A percentile compares a stretch with the other conserved stretches of the same genome.
Conservation (phyloP, 2,797 vertebrate genomes). For the Notoglanidium macrostoma region DNA sequence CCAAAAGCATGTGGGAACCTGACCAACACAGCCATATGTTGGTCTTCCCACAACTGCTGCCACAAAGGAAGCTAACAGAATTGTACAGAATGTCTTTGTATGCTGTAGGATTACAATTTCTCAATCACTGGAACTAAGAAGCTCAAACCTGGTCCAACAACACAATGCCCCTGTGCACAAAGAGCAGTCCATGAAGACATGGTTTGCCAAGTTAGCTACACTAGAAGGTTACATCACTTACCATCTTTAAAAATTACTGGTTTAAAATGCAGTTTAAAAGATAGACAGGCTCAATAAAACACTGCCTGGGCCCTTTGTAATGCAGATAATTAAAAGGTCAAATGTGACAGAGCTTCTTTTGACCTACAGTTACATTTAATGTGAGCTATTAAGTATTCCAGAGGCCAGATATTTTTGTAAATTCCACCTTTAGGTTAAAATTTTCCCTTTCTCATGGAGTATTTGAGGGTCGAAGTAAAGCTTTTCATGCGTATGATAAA, state of each 20-base stretch:
- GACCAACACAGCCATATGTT: not conserved
- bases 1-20: not conserved
- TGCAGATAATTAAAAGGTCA: not conserved
- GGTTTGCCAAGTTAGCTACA: not conserved
- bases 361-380: not conserved
- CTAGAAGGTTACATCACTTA: not conserved
- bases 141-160: not conserved
- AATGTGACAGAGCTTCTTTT: not conserved
- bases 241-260: not conserved
- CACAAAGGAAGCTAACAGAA: not conserved
- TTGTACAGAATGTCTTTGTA: not conserved
- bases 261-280: not conserved
- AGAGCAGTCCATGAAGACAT: too few species aligned
- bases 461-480: not conserved
- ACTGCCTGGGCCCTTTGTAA: not conserved
- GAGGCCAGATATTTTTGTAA: not conserved
- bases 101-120: not conserved
- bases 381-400: not conserved
- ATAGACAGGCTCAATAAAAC: not conserved
- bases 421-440: not conserved
- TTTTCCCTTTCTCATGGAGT: not conserved
- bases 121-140: not conserved
- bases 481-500: conserved; percentile 7
- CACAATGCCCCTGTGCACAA: too few species aligned
- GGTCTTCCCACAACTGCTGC: not conserved